Evolutionary conservation across 2,888 invertebrate species (phyloP), one percentile per base, ranked within the genome.

Genomic region (Agrotis segetum): DNA sequence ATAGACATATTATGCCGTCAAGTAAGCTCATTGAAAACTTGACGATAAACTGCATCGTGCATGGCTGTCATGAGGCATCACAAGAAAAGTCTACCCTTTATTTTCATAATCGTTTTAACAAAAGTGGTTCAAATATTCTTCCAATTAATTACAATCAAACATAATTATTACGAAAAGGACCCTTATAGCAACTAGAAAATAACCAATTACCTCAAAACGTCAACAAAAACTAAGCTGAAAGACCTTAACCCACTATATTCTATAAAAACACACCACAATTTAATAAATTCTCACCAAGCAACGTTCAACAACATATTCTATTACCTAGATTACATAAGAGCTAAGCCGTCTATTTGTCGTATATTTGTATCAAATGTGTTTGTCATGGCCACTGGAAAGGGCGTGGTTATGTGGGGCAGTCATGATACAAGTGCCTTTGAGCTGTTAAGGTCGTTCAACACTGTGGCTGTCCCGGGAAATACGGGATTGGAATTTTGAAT

Each of bases 381-480:
- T 67, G 78, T 77, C 83, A 83, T 24, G 84, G 84, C 55, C 79
- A 61, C 64, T 62, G 47, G 67, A 80, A 61, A 56, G 64, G 75
- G 78, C 50, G 84, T 63, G 78, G 78, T 52, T 58, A 67, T 71
- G 68, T 81, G 62, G 68, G 52, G 58, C 84, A 73, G 19, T 44
- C 71, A 58, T 64, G 19, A 66, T 61, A 74, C 58, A 56, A 49
- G 14, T 40, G 59, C 50, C 21, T 49, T 50, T 46, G 58, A 47
- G 21, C 5, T 52, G 40, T 79, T 50, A 71, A 68, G 75, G 72
- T 71, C 11, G 21, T 16, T 64, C 7, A 2, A 2, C 40, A 72
- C 71, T 70, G 61, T 19, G 14, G 13, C 13, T 19, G 19, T 74
- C 67, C 58, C 58, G 68, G 52, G 14, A 50, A 56, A 60, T 2